phyloP scores from a whole-genome alignment of 2,888 invertebrate genomes.

The Mongoloraphidia duomilia region DNA sequence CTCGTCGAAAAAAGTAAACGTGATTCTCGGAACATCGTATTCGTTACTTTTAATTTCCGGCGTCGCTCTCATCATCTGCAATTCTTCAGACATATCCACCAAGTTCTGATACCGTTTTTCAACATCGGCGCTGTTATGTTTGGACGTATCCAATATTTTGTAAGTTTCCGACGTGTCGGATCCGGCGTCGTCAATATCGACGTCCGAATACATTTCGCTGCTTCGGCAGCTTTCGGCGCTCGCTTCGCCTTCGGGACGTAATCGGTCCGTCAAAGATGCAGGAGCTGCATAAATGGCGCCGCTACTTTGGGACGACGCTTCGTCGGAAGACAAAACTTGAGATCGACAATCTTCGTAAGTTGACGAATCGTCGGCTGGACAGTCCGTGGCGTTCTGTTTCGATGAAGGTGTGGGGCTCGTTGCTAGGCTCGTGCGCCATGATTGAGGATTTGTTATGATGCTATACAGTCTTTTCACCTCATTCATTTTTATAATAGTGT shows the following conservation, averaged over 20 bases:
- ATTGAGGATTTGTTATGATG: slow-evolving; percentile 25
- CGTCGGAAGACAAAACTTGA: too few species aligned
- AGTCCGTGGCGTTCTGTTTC: too few species aligned
- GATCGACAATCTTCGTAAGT: too few species aligned
- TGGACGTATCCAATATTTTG: not conserved
- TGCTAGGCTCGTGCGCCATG: slow-evolving; percentile 28
- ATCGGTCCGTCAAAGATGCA: too few species aligned
- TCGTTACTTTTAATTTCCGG: slow-evolving; percentile 17
- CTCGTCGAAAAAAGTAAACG: slow-evolving; percentile 27
- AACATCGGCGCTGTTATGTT: not conserved
- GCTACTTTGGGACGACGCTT: too few species aligned
- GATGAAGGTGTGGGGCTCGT: slow-evolving; percentile 6
- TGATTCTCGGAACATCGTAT: slow-evolving; percentile 29
- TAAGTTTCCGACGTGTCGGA: slow-evolving; percentile 1
- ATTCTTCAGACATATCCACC: slow-evolving; percentile 4
- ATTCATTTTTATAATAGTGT: not conserved
- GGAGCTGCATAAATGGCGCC: too few species aligned
- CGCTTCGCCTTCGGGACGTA: too few species aligned
- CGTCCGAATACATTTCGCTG: too few species aligned
- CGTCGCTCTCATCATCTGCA: slow-evolving; percentile 1
- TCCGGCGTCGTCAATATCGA: not conserved
- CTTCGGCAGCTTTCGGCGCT: too few species aligned
- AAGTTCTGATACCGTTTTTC: slow-evolving; percentile 6
- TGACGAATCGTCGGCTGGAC: too few species aligned
- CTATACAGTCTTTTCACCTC: slow-evolving; percentile 29